Evolutionary conservation across 2,888 invertebrate genomes (phyloP).

Genomic region (Saturnia japonica): DNA sequence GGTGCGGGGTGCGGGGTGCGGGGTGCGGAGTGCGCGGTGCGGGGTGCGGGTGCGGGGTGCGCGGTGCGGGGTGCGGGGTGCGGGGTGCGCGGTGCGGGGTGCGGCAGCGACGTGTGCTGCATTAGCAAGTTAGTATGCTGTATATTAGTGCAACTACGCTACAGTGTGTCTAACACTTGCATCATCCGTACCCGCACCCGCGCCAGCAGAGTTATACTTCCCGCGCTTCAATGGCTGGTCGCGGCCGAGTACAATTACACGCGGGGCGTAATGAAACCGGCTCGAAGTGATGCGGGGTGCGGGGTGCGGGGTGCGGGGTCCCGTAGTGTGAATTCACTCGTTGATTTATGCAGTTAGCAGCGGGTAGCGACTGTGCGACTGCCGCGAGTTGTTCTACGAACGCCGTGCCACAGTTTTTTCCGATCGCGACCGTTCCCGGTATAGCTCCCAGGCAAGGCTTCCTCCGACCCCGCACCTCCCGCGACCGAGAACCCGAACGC

Average conservation of each 20-base stretch:
- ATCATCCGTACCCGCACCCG: no score
- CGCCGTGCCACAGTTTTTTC: not conserved
- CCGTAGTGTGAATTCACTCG: not conserved
- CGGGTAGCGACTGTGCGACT: not conserved
- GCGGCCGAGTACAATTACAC: not conserved
- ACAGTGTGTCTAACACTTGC: no score
- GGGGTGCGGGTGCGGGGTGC: not conserved
- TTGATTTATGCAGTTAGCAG: conserved; percentile 3
- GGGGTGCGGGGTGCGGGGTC: not conserved
- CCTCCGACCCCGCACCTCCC: not conserved
- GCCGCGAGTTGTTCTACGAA: conserved; percentile 3
- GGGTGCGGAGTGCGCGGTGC: no score
- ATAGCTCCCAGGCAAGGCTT: conserved; percentile 6
- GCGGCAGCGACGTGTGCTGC: no score
- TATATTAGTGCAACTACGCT: no score
- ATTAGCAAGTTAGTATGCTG: no score
- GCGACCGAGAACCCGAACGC: not conserved
- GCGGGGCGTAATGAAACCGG: not conserved
- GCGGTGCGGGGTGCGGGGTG: not conserved
- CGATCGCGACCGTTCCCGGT: not conserved
- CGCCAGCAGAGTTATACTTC: not conserved
- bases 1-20: no score
- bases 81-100: not conserved
- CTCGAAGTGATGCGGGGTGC: no score
- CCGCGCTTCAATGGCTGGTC: not conserved